Conservation (phyloP, 92 coral and sea anemone genomes). For the Parazoanthus atlanticus region DNA sequence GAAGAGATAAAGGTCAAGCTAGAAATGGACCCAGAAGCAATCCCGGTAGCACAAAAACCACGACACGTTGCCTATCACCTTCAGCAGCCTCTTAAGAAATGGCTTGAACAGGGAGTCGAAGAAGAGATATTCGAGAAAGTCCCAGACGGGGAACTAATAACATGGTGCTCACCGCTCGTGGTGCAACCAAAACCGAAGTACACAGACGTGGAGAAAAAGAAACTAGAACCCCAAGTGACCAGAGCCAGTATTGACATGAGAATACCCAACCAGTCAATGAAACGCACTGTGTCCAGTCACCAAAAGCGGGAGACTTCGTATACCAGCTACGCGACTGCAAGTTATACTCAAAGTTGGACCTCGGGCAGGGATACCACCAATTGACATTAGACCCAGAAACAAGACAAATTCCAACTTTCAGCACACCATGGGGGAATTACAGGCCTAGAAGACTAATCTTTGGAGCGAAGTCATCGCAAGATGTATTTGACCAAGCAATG, state of each 20-base stretch:
- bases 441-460: conserved; percentile 19
- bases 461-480: conserved; percentile 6
- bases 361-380: conserved; percentile 63
- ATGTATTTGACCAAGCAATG: conserved; percentile 17
- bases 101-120: conserved; percentile 40
- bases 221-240: no score
- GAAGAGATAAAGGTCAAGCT: conserved; percentile 43
- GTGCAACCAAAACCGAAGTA: no score
- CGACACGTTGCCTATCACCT: conserved; percentile 4
- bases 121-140: no score
- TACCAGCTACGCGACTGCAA: conserved; percentile 51
- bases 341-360: conserved; percentile 51
- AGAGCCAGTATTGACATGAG: no score
- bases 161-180: no score
- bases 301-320: conserved; percentile 60
- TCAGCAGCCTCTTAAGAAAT: conserved; percentile 37
- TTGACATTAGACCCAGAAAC: conserved; percentile 53
- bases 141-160: no score
- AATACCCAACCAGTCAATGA: no score
- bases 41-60: no score
- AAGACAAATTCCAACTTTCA: conserved; percentile 47
- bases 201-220: no score
- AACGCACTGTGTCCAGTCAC: conserved; percentile 45
- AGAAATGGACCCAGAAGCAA: not conserved
- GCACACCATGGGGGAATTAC: no score